Evolutionary conservation across 2,888 invertebrate genomes (phyloP).

Genomic region (Electrophaes corylata): DNA sequence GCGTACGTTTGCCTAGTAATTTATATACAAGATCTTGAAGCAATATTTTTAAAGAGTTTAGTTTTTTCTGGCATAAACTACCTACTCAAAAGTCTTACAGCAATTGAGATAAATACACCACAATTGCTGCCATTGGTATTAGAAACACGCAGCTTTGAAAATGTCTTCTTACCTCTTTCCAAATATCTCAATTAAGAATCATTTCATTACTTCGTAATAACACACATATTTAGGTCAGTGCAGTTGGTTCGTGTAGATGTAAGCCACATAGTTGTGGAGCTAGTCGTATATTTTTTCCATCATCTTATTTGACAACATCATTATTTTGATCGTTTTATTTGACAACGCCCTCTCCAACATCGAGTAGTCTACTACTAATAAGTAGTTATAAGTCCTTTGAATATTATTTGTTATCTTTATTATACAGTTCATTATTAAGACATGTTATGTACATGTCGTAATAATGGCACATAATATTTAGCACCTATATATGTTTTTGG

Average conservation of each 20-base stretch:
- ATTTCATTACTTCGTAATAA: slow-evolving; percentile 39
- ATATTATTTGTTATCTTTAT: too few relatives aligned
- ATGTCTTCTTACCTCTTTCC: slow-evolving; percentile 30
- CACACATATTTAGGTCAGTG: slow-evolving; percentile 40
- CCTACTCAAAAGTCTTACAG: slow-evolving; percentile 1
- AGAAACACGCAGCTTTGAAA: slow-evolving; percentile 31
- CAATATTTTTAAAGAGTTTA: not conserved
- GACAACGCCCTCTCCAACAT: too few relatives aligned
- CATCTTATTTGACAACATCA: not conserved
- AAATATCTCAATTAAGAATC: slow-evolving; percentile 39
- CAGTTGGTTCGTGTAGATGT: slow-evolving; percentile 26
- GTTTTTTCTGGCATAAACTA: not conserved
- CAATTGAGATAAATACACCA: slow-evolving; percentile 19
- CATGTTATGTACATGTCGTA: too few relatives aligned
- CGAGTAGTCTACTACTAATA: too few relatives aligned
- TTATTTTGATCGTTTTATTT: too few relatives aligned
- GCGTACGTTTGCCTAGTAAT: too few relatives aligned
- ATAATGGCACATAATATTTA: too few relatives aligned
- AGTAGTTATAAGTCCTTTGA: too few relatives aligned
- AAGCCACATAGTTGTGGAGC: slow-evolving; percentile 12
- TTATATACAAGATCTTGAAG: too few relatives aligned
- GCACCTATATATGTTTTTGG: too few relatives aligned
- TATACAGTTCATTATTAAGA: too few relatives aligned
- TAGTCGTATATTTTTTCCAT: not conserved
- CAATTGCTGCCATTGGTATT: slow-evolving; percentile 7